Evolutionary conservation across 2,113 vertebrate species (phyloP).

Genomic region (Gasterosteus aculeatus): DNA sequence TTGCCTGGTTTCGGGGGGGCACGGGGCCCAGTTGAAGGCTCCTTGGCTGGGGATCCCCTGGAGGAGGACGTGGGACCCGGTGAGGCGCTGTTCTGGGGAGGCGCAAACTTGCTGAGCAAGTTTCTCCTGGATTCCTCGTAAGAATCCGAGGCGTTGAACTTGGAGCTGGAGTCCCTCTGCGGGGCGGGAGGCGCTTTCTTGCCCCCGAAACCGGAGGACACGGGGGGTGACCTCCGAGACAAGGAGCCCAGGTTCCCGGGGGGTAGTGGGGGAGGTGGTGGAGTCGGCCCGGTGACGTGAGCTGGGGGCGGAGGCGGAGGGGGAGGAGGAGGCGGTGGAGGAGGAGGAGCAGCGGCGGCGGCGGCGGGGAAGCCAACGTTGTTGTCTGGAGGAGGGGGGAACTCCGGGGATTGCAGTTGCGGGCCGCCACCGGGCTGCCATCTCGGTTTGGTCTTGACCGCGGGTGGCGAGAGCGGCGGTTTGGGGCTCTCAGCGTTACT

Average conservation of each 20-base stretch:
- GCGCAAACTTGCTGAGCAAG: slow-evolving; percentile 90
- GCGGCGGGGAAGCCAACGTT: slow-evolving; percentile 60
- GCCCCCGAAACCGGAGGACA: slow-evolving; percentile 75
- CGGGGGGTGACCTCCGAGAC: slow-evolving; percentile 78
- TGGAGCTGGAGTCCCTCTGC: slow-evolving; percentile 92
- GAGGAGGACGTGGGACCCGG: slow-evolving; percentile 72
- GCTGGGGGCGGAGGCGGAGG: slow-evolving; percentile 67
- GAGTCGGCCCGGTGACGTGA: slow-evolving; percentile 73
- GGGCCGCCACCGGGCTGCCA: slow-evolving; percentile 87
- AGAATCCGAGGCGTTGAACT: slow-evolving; percentile 80
- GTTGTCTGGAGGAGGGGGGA: slow-evolving; percentile 82
- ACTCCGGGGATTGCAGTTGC: slow-evolving; percentile 83
- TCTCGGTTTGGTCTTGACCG: slow-evolving; percentile 94
- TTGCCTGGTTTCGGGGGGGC: slow-evolving; percentile 95
- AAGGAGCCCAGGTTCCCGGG: slow-evolving; percentile 81
- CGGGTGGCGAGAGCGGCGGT: slow-evolving; percentile 88
- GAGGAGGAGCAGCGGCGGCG: slow-evolving; percentile 60
- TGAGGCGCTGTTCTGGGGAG: slow-evolving; percentile 58
- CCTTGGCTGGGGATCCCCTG: slow-evolving; percentile 82
- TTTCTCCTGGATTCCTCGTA: slow-evolving; percentile 88
- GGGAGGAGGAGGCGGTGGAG: slow-evolving; percentile 80
- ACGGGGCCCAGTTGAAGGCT: slow-evolving; percentile 82
- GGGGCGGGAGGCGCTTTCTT: slow-evolving; percentile 93
- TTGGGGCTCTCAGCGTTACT: slow-evolving; percentile 74
- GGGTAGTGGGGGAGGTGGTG: slow-evolving; percentile 77